Conservation (phyloP, 1,140 invertebrate species). For the Lycorma delicatula region DNA sequence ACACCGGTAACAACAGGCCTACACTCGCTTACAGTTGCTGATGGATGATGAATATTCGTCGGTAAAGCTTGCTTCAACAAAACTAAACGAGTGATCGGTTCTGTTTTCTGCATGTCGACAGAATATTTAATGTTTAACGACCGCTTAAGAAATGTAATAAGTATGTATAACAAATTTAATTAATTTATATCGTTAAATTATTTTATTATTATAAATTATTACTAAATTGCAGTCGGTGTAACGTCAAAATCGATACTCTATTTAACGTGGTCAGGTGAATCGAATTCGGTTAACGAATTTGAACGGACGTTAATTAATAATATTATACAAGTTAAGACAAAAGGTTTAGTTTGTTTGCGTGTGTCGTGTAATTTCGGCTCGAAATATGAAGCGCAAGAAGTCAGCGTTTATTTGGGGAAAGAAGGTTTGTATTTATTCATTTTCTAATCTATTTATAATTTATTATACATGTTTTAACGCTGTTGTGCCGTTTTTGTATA, state of each 20-base stretch:
- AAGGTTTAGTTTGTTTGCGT: conserved; percentile 20
- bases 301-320: neutral
- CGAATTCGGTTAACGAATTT: neutral
- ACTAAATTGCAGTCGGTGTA: conserved; percentile 3
- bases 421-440: conserved; percentile 21
- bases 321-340: neutral
- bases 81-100: no score
- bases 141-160: no score
- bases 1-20: no score
- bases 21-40: no score
- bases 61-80: no score
- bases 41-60: no score
- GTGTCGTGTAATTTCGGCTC: conserved; percentile 16
- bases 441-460: conserved; percentile 1
- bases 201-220: no score
- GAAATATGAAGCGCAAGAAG: conserved; percentile 27
- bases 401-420: conserved; percentile 21
- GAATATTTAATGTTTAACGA: no score
- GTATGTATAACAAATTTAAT: no score
- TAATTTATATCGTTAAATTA: no score
- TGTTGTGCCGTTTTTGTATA: neutral
- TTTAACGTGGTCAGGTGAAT: neutral
- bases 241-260: neutral
- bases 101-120: no score
- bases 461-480: neutral